A percentile compares a stretch with the other conserved stretches of the same genome.
Evolutionary conservation across 2,113 vertebrate genomes (phyloP).

Genomic region (Aix galericulata): DNA sequence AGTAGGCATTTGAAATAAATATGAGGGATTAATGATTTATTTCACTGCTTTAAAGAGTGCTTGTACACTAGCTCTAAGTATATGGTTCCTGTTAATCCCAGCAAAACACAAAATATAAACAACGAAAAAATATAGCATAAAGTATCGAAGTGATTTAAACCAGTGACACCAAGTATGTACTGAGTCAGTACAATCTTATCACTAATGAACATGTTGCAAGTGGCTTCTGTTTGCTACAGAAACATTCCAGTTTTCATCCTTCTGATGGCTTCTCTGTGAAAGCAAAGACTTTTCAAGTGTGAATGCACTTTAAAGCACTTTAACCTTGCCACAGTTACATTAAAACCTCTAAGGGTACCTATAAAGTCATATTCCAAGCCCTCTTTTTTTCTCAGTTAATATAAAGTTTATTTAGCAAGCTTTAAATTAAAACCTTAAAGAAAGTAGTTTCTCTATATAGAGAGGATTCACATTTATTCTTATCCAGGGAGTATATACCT

Average conservation of each 20-base stretch:
- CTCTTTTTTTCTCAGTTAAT: background rate
- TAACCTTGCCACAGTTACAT: background rate
- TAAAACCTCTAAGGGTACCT: background rate
- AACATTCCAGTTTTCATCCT: background rate
- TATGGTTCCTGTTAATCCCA: background rate
- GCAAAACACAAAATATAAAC: background rate
- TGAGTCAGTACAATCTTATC: background rate
- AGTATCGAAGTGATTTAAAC: background rate
- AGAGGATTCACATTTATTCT: background rate
- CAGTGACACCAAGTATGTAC: background rate
- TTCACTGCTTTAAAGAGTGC: background rate
- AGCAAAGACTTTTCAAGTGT: background rate
- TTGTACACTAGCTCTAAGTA: background rate
- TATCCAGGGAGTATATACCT: background rate
- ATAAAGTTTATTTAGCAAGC: background rate
- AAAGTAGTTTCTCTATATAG: background rate
- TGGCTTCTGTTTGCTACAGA: background rate
- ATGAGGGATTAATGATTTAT: background rate
- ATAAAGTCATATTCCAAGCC: background rate
- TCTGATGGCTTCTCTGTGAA: background rate
- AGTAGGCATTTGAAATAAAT: background rate
- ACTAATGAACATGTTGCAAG: background rate
- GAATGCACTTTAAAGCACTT: background rate
- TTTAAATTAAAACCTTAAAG: background rate
- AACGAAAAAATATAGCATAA: background rate